Evolutionary conservation across 2,797 vertebrate genomes (phyloP), one percentile per base, ranked within the genome.

Genomic region (Euthynnus affinis): DNA sequence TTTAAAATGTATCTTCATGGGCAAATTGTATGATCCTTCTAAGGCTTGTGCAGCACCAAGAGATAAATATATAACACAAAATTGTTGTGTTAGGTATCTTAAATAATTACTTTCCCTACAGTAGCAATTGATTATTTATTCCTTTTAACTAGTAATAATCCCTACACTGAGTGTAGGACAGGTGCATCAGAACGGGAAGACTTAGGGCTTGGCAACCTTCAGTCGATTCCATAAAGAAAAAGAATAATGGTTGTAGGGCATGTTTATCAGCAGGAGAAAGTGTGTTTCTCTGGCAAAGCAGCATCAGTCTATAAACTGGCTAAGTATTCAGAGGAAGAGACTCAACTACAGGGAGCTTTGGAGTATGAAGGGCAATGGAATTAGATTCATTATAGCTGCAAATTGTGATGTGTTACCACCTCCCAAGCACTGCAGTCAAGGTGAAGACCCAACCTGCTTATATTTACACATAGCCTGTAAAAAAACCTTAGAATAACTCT

Each of bases 321-420:
- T 76, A 73, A 67, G 63, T 75, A 56, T 80, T 85, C 29, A 60
- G 46, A 80, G 37, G 27, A 70, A 72, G 56, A 77, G 46, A 62
- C 49, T 66, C 44, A 48, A 53, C 65, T 72, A 51, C 74, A 74
- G 59, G 60, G 55, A 76, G 69, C 84, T 23, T 48, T 77, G 83
- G 62, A 82, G 74, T 82, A 84, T 83, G 79, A 89, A 88, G 81
- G 81, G 72, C 76, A 52, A 70, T 49, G 63, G 63, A 85, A 81
- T 84, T 81, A 80, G 66, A 86, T 78, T 86, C 65, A 86, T 83
- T 87, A 84, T 40, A 55, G 77, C 66, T 78, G 81, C 76, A 82
- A 87, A 78, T 74, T 83, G 73, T 74, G 48, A 82, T 83, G 78
- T 59, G 78, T 78, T 86, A 22, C 57, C 60, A 72, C 29, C 63